Evolutionary conservation across 2,888 invertebrate species (phyloP).

Genomic region (Lepidochitona cinerea): DNA sequence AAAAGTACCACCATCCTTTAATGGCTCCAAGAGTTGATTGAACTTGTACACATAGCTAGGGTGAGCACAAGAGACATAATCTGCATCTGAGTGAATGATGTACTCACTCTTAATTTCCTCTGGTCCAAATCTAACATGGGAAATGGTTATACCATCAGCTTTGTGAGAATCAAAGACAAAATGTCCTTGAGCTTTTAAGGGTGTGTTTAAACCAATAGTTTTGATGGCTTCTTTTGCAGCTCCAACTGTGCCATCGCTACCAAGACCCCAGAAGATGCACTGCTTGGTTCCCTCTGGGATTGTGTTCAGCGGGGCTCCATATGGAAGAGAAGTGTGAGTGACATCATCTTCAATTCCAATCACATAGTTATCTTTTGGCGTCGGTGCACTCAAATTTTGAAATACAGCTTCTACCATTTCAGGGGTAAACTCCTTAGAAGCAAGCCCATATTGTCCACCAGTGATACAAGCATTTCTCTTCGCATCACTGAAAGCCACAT

Average conservation of each 20-base stretch:
- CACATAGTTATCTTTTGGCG: constrained; percentile 31
- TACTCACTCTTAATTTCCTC: constrained; percentile 34
- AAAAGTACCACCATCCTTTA: constrained; percentile 34
- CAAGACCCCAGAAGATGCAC: constrained; percentile 38
- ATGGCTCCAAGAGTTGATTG: constrained; percentile 32
- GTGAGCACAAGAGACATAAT: constrained; percentile 31
- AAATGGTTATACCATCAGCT: constrained; percentile 37
- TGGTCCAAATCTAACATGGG: constrained; percentile 38
- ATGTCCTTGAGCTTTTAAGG: constrained; percentile 37
- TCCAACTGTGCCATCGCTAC: constrained; percentile 39
- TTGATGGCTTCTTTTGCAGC: constrained; percentile 39
- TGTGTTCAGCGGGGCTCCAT: constrained; percentile 24
- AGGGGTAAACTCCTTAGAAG: constrained; percentile 43
- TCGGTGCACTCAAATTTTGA: constrained; percentile 31
- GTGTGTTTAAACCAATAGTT: constrained; percentile 34
- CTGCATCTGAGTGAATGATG: constrained; percentile 28
- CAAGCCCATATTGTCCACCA: constrained; percentile 35
- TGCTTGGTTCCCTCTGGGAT: constrained; percentile 21
- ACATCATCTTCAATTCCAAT: constrained; percentile 43
- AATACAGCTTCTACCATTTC: constrained; percentile 37
- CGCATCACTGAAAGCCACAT: constrained; percentile 30
- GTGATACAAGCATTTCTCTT: constrained; percentile 22
- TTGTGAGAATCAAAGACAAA: constrained; percentile 42
- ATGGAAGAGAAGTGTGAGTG: constrained; percentile 29
- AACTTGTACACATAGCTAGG: constrained; percentile 39